Evolutionary conservation across 2,797 vertebrate species (phyloP).

Genomic region (Mergus octosetaceus): DNA sequence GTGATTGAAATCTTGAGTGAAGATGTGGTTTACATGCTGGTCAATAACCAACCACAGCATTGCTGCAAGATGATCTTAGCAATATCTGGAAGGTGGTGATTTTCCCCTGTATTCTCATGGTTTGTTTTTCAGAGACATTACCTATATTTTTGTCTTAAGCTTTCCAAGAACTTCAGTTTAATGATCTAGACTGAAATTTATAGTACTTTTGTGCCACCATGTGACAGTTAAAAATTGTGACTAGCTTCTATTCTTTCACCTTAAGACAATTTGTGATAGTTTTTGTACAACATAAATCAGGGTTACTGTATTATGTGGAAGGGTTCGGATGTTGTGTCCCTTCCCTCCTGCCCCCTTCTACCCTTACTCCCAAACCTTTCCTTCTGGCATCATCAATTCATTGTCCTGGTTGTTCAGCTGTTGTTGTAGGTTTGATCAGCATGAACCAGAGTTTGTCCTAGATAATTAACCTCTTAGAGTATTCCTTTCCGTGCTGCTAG

Average conservation of each 20-base stretch:
- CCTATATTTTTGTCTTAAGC: background rate
- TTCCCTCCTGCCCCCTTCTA: background rate
- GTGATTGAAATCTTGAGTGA: background rate
- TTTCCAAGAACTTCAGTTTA: background rate
- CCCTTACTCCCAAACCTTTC: background rate
- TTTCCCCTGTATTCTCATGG: background rate
- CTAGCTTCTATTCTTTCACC: background rate
- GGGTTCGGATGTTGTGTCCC: background rate
- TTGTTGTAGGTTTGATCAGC: background rate
- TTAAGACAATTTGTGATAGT: background rate
- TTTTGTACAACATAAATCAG: background rate
- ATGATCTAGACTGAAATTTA: background rate
- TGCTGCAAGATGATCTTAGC: background rate
- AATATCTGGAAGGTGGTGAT: background rate
- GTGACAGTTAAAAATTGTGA: background rate
- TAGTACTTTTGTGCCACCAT: background rate
- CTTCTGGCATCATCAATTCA: background rate
- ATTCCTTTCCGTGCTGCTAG: background rate
- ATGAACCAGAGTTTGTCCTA: background rate
- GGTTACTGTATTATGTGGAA: background rate
- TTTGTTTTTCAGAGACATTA: background rate
- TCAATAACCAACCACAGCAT: rapidly evolving
- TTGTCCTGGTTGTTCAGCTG: background rate
- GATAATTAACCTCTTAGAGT: background rate
- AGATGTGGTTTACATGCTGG: background rate